Evolutionary conservation across 2,113 vertebrate species (phyloP).

Genomic region (Podarcis raffonei): DNA sequence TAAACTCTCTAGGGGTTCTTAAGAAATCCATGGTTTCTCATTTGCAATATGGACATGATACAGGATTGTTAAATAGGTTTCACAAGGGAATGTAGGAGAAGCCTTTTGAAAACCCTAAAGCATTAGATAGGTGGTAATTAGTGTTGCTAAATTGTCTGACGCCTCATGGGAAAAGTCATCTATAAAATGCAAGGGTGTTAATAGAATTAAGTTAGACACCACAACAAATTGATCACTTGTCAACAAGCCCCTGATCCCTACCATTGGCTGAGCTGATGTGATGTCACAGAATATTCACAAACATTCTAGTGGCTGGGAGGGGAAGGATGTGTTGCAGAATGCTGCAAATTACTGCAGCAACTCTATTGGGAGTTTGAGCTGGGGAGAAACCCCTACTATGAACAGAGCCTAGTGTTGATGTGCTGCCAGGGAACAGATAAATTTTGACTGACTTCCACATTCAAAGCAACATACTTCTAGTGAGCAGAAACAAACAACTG

Average conservation of each 20-base stretch:
- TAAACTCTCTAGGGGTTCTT: not conserved
- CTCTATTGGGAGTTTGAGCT: not conserved
- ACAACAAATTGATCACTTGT: not conserved
- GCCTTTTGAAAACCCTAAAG: not conserved
- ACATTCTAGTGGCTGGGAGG: not conserved
- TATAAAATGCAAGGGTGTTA: not conserved
- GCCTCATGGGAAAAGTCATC: not conserved
- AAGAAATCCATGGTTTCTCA: not conserved
- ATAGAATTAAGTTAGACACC: not conserved
- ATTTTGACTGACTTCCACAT: not conserved
- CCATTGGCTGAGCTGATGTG: not conserved
- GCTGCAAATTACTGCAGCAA: not conserved
- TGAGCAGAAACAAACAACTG: not conserved
- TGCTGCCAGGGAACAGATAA: not conserved
- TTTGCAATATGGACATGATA: not conserved
- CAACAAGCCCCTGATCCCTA: not conserved
- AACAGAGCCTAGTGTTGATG: not conserved
- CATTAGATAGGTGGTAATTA: not conserved
- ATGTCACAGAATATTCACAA: not conserved
- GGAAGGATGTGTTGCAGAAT: not conserved
- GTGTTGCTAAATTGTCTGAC: not conserved
- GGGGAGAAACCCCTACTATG: not conserved
- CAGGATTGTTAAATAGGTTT: not conserved
- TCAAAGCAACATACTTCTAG: not conserved
- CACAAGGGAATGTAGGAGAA: not conserved